Evolutionary conservation across 2,797 vertebrate species (phyloP), one percentile per base, ranked within the genome.

Genomic region (Lateolabrax maculatus): DNA sequence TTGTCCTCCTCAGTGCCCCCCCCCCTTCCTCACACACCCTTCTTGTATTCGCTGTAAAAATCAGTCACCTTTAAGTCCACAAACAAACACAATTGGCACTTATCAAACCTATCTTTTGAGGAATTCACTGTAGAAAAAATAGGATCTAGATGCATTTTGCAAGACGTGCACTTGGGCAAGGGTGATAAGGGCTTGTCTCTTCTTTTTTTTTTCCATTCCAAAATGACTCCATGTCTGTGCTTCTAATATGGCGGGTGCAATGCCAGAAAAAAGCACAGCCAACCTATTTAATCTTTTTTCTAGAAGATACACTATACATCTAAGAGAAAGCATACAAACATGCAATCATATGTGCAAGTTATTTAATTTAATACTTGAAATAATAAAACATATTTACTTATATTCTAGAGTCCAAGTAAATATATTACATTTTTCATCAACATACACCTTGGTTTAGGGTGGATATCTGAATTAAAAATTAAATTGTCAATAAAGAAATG

Each of bases 211-310:
- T 71, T 7, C 81, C 89, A 92, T 89, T 93, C 88, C 91, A 93
- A 93, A 94, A 94, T 91, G 91, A 92, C 92, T 93, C 93, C 93
- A 90, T 91, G 93, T 89, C 93, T 93, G 91, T 85, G 90, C 87
- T 95, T 94, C 90, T 95, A 96, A 96, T 93, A 96, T 96, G 94
- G 95, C 94, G 94, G 92, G 89, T 92, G 92, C 90, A 92, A 89
- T 87, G 92, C 88, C 73, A 90, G 87, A 85, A 92, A 88, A 90
- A 92, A 88, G 83, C 74, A 79, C 77, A 85, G 86, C 77, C 80
- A 89, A 83, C 80, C 85, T 85, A 88, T 91, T 88, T 92, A 83
- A 90, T 90, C 81, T 83, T 75, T 86, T 89, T 90, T 74, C 58
- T 68, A 49, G 37, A 70, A 85, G 57, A 78, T 48, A 23, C 66